Conservation (phyloP, 2,888 invertebrate genomes). For the Heteropelma amictum region DNA sequence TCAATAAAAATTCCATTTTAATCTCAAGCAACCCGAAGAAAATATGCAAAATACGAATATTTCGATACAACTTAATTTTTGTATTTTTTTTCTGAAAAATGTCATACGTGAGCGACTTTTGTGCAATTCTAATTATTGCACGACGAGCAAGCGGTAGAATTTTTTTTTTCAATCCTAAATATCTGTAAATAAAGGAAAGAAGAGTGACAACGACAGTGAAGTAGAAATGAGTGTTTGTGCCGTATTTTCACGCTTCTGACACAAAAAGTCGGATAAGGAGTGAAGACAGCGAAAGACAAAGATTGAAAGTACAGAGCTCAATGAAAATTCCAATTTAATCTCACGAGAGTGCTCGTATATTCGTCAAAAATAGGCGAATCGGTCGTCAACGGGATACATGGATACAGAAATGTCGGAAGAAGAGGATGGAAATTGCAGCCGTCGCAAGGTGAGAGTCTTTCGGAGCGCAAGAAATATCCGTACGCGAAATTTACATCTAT, state of each 20-base stretch:
- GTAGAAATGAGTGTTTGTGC: not conserved
- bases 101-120: too few relatives aligned
- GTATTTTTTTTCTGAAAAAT: too few relatives aligned
- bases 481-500: conserved; percentile 18
- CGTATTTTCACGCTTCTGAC: too few relatives aligned
- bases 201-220: too few relatives aligned
- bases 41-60: too few relatives aligned
- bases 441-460: conserved; percentile 23
- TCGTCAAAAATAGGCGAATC: conserved; percentile 46
- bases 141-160: too few relatives aligned
- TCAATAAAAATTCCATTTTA: too few relatives aligned
- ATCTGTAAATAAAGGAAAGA: too few relatives aligned
- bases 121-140: too few relatives aligned
- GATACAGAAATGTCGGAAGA: conserved; percentile 20
- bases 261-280: not conserved
- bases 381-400: conserved; percentile 23
- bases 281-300: not conserved
- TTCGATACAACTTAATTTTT: too few relatives aligned
- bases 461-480: conserved; percentile 18
- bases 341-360: conserved; percentile 57
- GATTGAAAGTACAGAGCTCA: conserved; percentile 14
- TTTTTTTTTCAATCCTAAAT: too few relatives aligned
- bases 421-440: conserved; percentile 26
- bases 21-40: too few relatives aligned
- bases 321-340: conserved; percentile 57